phyloP scores from a whole-genome alignment of 2,888 invertebrate species.

The Lucinisca nassula region DNA sequence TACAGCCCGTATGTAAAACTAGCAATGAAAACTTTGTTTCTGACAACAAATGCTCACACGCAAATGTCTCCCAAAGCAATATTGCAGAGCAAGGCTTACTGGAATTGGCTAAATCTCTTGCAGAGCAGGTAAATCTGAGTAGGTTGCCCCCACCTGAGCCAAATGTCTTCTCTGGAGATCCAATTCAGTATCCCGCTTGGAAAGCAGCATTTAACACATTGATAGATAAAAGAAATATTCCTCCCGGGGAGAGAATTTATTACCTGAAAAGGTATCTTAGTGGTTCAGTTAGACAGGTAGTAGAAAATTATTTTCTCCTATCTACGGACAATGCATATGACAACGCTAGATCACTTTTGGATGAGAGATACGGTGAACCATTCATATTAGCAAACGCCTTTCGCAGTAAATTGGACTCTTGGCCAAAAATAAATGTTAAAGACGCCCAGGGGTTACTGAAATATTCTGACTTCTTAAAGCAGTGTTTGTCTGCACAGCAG shows the following conservation, averaged over 20 bases:
- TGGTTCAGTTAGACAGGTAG: constrained; percentile 13
- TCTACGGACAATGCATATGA: constrained; percentile 39
- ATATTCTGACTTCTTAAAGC: constrained; percentile 44
- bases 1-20: too few relatives aligned
- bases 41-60: too few relatives aligned
- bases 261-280: constrained; percentile 32
- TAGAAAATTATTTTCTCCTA: constrained; percentile 24
- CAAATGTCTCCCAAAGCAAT: too few relatives aligned
- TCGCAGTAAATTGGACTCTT: constrained; percentile 54
- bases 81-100: neutral
- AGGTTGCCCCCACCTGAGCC: constrained; percentile 60
- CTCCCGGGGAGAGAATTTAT: constrained; percentile 24
- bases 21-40: too few relatives aligned
- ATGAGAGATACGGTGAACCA: constrained; percentile 56
- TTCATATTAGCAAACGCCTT: constrained; percentile 53
- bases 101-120: constrained; percentile 13
- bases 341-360: constrained; percentile 46
- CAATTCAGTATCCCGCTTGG: constrained; percentile 25
- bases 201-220: constrained; percentile 17
- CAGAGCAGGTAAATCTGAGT: constrained; percentile 40
- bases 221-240: constrained; percentile 30
- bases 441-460: constrained; percentile 28
- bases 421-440: constrained; percentile 44
- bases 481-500: constrained; percentile 40
- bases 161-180: constrained; percentile 46